phyloP scores from a whole-genome alignment of 2,797 vertebrate genomes.

The Poecilia wingei region DNA sequence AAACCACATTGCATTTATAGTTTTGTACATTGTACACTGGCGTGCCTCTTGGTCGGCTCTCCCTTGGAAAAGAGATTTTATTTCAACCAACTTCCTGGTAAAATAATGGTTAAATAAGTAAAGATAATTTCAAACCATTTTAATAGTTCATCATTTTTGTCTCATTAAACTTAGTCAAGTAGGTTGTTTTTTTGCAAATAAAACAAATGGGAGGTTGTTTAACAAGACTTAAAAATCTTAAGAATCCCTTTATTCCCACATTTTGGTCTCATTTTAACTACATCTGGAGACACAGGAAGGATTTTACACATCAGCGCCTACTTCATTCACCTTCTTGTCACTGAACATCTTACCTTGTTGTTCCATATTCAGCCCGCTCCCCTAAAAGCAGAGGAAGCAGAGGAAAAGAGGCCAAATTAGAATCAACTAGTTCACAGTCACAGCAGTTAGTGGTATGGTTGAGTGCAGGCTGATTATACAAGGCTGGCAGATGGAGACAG shows the following conservation, averaged over 20 bases:
- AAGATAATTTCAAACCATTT: background rate
- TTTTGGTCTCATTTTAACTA: conserved; percentile 43
- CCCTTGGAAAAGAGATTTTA: background rate
- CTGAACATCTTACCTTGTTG: conserved; percentile 88
- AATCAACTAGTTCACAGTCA: conserved; percentile 47
- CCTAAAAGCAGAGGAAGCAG: conserved; percentile 75
- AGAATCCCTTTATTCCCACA: conserved; percentile 36
- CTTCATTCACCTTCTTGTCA: conserved; percentile 51
- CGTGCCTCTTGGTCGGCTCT: background rate
- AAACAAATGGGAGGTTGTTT: background rate
- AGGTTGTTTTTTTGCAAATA: background rate
- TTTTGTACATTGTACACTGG: background rate
- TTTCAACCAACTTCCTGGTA: background rate
- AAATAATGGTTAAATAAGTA: background rate
- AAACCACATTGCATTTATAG: background rate
- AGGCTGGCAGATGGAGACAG: conserved; percentile 72
- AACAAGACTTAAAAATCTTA: conserved; percentile 9
- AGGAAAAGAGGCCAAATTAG: conserved; percentile 59
- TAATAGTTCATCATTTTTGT: background rate
- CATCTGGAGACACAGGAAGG: conserved; percentile 43
- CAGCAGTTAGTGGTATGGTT: conserved; percentile 58
- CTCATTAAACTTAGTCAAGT: background rate
- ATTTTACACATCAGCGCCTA: conserved; percentile 53
- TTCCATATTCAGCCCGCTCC: conserved; percentile 92
- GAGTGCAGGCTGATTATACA: conserved; percentile 57